Conservation (phyloP, 2,888 invertebrate genomes). For the Octonoba sinensis region DNA sequence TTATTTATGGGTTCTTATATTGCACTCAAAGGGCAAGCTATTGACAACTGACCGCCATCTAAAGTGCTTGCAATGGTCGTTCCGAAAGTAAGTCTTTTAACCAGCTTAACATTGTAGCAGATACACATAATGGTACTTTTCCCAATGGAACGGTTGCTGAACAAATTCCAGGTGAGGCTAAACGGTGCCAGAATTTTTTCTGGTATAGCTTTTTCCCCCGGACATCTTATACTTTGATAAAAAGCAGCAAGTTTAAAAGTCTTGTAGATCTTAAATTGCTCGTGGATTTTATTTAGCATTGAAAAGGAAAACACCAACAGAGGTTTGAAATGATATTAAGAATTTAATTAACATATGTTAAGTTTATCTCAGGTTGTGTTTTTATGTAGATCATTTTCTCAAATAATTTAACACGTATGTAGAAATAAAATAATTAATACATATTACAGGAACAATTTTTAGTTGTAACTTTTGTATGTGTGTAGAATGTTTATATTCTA, state of each 20-base stretch:
- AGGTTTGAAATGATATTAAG: no score
- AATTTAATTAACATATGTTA: no score
- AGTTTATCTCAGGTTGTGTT: no score
- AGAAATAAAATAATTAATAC: no score
- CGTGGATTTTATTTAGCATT: neutral
- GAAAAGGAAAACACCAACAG: neutral
- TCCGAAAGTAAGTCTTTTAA: slow-evolving; percentile 48
- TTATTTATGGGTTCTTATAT: slow-evolving; percentile 52
- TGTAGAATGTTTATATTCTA: no score
- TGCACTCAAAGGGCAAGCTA: slow-evolving; percentile 42
- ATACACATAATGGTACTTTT: slow-evolving; percentile 37
- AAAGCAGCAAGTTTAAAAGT: slow-evolving; percentile 1
- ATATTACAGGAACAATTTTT: no score
- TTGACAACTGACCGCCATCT: slow-evolving; percentile 54
- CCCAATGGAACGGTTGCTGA: slow-evolving; percentile 29
- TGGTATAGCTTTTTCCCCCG: neutral
- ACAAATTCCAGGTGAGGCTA: slow-evolving; percentile 45
- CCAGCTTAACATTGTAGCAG: slow-evolving; percentile 5
- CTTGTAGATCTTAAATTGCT: neutral
- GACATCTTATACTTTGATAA: no score
- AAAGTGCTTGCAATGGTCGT: slow-evolving; percentile 53
- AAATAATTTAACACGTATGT: no score
- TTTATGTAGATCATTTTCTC: no score
- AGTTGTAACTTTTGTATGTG: no score
- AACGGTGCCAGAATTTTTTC: slow-evolving; percentile 25